Evolutionary conservation across 2,113 vertebrate species (phyloP), one percentile per base, ranked within the genome.

Genomic region (Cricetomys ansorgei): DNA sequence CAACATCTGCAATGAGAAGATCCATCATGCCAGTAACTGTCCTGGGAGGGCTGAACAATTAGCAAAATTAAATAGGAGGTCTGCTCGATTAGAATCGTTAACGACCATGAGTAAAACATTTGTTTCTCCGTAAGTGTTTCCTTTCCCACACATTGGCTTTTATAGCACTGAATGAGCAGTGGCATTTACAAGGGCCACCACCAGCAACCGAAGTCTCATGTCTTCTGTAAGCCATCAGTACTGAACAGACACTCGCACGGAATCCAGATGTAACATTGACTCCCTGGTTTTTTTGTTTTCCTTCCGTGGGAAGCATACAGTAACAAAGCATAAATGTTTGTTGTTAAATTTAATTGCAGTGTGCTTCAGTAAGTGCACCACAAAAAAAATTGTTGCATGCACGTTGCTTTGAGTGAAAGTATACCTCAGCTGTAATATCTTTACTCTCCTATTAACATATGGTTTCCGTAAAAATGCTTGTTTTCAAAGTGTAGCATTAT

Each of bases 41-140:
- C 92, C 84, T 92, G 45, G 88, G 89, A 97, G 95, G 84, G 94
- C 72, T 81, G 88, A 91, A 85, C 92, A 97, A 65, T 95, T 94
- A 93, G 76, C 85, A 96, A 94, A 96, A 95, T 92, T 93, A 97
- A 90, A 92, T 95, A 91, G 53, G 64, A 89, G 50, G 48, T 76
- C 64, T 94, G 89, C 80, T 93, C 97, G 87, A 80, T 91, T 93
- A 80, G 89, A 94, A 25, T 91, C 89, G 88, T 92, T 96, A 80
- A 85, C 88, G 72, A 67, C 59, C 65, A 67, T 65, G 59, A 84
- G 43, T 73, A 87, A 94, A 95, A 86, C 81, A 87, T 89, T 87
- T 89, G 4, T 48, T 88, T 93, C 88, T 93, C 75, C 40, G 17
- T 55, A 62, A 77, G 80, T 84, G 57, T 84, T 93, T 96, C 31